Evolutionary conservation across 1,140 invertebrate species (phyloP).

Genomic region (Pantala flavescens): DNA sequence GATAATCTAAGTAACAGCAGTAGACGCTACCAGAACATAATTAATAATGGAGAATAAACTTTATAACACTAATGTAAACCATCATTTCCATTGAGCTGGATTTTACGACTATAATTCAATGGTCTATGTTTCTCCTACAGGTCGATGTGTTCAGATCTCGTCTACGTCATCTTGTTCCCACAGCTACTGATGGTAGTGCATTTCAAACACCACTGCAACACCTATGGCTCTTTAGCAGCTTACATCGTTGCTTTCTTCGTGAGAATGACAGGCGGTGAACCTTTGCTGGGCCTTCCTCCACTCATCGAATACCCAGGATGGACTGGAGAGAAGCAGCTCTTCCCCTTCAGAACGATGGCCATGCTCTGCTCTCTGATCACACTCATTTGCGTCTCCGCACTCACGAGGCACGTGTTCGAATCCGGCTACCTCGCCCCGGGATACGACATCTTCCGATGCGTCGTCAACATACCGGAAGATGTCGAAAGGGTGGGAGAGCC

Average conservation of each 20-base stretch:
- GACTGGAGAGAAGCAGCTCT: constrained; percentile 58
- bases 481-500: constrained; percentile 68
- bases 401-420: constrained; percentile 58
- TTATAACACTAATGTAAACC: too few relatives aligned
- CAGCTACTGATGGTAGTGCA: constrained; percentile 97
- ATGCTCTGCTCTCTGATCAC: constrained; percentile 75
- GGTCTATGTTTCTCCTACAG: constrained; percentile 33
- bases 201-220: constrained; percentile 87
- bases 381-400: constrained; percentile 54
- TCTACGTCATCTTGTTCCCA: constrained; percentile 96
- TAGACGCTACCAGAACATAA: too few relatives aligned
- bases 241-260: constrained; percentile 84
- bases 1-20: too few relatives aligned
- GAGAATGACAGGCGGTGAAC: constrained; percentile 79
- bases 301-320: constrained; percentile 82
- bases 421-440: constrained; percentile 71
- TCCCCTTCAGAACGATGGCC: constrained; percentile 83
- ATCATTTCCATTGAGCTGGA: too few relatives aligned
- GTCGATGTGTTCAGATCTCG: constrained; percentile 93
- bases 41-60: too few relatives aligned
- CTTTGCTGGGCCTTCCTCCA: constrained; percentile 66
- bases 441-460: constrained; percentile 85
- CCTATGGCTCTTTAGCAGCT: constrained; percentile 86
- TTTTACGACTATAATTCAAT: too few relatives aligned
- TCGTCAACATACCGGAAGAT: constrained; percentile 93